Percentiles rank a stretch among this genome's conserved stretches.
Conservation (phyloP, 2,888 invertebrate species). For the Acrobasis consociella region DNA sequence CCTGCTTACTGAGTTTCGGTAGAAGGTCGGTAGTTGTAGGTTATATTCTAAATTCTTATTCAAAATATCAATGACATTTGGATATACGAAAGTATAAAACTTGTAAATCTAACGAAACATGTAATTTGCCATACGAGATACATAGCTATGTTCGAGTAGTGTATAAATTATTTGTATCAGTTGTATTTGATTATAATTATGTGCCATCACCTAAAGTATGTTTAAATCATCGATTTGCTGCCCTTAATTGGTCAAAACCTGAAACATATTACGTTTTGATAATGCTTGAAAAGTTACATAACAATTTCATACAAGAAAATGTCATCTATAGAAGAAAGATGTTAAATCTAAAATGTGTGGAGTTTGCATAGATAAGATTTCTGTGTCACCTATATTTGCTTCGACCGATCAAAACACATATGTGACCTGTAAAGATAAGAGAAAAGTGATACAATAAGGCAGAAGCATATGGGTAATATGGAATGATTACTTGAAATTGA, state of each 20-base stretch:
- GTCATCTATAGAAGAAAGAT: not conserved
- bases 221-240: not conserved
- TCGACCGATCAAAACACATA: constrained; percentile 2
- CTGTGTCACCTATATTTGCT: constrained; percentile 13
- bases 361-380: constrained; percentile 11
- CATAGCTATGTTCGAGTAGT: not conserved
- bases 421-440: constrained; percentile 11
- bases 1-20: not conserved
- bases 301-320: not conserved
- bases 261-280: not conserved
- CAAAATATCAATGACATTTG: not conserved
- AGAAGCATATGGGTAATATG: not conserved
- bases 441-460: not conserved
- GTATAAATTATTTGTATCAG: not conserved
- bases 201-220: not conserved
- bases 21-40: not conserved
- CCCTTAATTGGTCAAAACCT: not conserved
- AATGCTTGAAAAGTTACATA: not conserved
- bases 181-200: not conserved
- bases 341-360: not conserved
- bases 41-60: not conserved
- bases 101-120: not conserved
- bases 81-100: too few relatives aligned
- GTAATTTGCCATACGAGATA: not conserved
- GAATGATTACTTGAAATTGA: not conserved